Base-by-base conservation (phyloP, 2,888 invertebrate species). In the Rhagium mordax region DNA sequence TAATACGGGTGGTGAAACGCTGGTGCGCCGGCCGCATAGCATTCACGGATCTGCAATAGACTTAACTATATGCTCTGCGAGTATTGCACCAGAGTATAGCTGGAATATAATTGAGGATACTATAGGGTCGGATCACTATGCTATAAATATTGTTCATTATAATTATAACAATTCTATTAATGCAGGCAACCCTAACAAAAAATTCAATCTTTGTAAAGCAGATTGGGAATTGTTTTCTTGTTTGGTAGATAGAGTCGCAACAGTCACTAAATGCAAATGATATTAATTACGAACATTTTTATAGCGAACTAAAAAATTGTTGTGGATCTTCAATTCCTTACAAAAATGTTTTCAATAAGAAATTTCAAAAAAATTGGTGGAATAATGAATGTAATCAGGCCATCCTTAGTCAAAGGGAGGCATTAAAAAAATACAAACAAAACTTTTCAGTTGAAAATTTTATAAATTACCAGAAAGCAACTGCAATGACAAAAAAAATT, bases 281-380 rank as follows among this genome's bases (percentile, higher is more conserved):
- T 47, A n/a, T 47, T 13, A 18, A 48, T 33, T 47, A 13, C 47
- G 41, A 16, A 47, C 10, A 47, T 4, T 24, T 24, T 24, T 24
- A 3, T 6, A 24, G 3, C 6, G 3, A 6, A 6, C 24, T 24
- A 24, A 41, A 24, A n/a, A 24, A 24, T 24, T 24, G 24, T 6
- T 24, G 24, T 24, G 6, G 6, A 24, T 24, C 24, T n/a, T 41
- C 61, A 47, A 61, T 61, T 18, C 61, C 41, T 2, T 21, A 61
- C 10, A 61, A 61, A 48, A 61, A 41, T 16, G 2, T 41, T 10
- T 13, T 21, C 6, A 47, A 61, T 61, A 41, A 21, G 7, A 61
- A 47, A 18, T 61, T 61, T 21, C 18, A 13, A 2, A 61, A 61
- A 61, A 47, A 41, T 20, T 61, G 47, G 61, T 61, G 60, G 61